These are phyloP conservation scores for Epinephelus moara DNA, from an alignment of 2,113 vertebrate species.

Conservation along the genomic window DNA sequence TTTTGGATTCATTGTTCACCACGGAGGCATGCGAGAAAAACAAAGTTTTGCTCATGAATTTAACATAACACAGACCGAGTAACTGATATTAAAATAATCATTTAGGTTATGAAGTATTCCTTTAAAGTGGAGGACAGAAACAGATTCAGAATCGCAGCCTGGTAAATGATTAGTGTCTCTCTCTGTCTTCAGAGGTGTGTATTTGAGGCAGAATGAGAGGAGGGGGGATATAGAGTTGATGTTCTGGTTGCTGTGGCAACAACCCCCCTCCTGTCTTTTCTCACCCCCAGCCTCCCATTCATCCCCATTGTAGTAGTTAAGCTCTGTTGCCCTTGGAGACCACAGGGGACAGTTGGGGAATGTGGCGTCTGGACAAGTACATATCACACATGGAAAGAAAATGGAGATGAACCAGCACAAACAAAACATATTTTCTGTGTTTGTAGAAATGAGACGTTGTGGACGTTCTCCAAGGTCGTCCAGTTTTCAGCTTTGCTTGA, in stretches of 20 bases:
- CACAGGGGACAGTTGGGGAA: constrained; percentile 76
- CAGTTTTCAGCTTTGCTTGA: background rate
- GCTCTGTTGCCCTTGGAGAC: constrained; percentile 81
- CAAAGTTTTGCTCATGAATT: no score
- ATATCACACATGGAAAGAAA: constrained; percentile 19
- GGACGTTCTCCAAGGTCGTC: background rate
- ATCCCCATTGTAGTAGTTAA: constrained; percentile 80
- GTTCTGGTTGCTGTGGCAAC: constrained; percentile 65
- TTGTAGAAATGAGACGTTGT: background rate
- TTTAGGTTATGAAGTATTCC: no score
- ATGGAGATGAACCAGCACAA: background rate
- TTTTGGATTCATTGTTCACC: no score
- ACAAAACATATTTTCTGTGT: background rate
- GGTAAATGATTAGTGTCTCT: constrained; percentile 5
- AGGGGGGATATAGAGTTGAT: constrained; percentile 60
- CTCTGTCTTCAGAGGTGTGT: constrained; percentile 54
- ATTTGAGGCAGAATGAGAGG: constrained; percentile 12
- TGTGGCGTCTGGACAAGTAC: constrained; percentile 55
- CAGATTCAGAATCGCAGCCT: background rate
- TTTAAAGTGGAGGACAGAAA: background rate
- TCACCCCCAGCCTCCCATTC: constrained; percentile 78
- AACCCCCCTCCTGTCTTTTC: constrained; percentile 55
- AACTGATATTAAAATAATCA: no score
- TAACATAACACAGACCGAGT: no score
- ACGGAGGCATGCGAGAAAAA: no score